Conservation (phyloP, 2,888 invertebrate species). For the Ochropacha duplaris region DNA sequence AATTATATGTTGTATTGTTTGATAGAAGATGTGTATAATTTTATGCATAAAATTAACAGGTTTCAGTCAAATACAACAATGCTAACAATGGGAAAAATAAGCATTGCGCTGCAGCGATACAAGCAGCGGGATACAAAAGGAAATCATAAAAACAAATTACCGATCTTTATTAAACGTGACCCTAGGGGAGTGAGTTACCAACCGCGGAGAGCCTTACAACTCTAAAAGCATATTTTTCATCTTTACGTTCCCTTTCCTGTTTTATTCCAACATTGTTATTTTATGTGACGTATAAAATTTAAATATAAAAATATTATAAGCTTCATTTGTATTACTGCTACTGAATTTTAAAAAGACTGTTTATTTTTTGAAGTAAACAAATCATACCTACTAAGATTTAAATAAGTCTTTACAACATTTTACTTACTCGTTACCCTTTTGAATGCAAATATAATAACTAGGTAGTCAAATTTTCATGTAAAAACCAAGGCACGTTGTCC, state of each 20-base stretch:
- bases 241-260: slow-evolving; percentile 23
- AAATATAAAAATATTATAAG: slow-evolving; percentile 46
- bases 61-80: background rate
- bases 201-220: slow-evolving; percentile 18
- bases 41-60: background rate
- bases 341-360: no score
- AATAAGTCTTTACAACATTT: no score
- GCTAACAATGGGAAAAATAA: slow-evolving; percentile 7
- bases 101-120: slow-evolving; percentile 10
- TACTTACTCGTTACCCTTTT: no score
- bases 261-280: slow-evolving; percentile 39
- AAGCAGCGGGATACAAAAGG: slow-evolving; percentile 18
- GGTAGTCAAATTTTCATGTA: no score
- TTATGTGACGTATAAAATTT: slow-evolving; percentile 48
- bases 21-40: no score
- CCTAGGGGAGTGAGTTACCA: slow-evolving; percentile 21
- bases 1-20: no score
- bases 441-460: no score
- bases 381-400: no score
- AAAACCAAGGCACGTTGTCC: no score
- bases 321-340: background rate
- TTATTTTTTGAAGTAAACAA: no score
- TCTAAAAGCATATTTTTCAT: slow-evolving; percentile 49
- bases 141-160: slow-evolving; percentile 54
- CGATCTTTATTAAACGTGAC: slow-evolving; percentile 48